Evolutionary conservation across 2,888 invertebrate genomes (phyloP), one percentile per base, ranked within the genome.

Genomic region (Watsonalla cultraria): DNA sequence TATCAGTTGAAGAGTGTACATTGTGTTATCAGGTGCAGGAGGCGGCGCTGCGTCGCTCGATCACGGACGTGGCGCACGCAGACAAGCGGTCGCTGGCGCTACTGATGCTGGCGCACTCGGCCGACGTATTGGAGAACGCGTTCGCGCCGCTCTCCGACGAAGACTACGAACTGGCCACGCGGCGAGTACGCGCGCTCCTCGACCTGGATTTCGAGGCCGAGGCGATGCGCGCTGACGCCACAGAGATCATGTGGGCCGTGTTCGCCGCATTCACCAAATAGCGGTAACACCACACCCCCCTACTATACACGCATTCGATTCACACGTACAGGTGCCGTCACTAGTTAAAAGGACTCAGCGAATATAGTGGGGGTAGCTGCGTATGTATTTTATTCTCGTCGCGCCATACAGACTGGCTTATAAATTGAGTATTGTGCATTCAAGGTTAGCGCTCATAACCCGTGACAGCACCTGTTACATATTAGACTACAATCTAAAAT

Each of bases 121-220:
- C 98, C 52, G 99, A 99, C 87, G 99, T 99, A 33, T 92, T 99
- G 54, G 99, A 99, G 91, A 99, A 99, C 88, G 99, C 99, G 53
- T 99, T 99, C 87, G 98, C 98, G 24, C 98, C 99, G 4, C 93
- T 99, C 9, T 97, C 96, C 52, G 98, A 98, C 73, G 98, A 99
- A 76, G 99, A 99, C 88, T 99, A 99, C 82, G 99, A 99, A 90
- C 92, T 99, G 69, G 99, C 99, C 58, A 99, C 99, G 95, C 96
- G 98, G 76, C 95, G 99, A 77, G 98, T 99, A 51, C 94, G 99
- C 66, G 96, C 98, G 73, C 93, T 99, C 51, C 93, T 99, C 68
- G 99, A 99, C 85, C 93, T 99, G 70, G 99, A 99, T 90, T 97
- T 98, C 86, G 99, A 99, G 86, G 95, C 96, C 49, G 99, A 99